Percentiles rank a stretch among this genome's conserved stretches.
phyloP scores from a whole-genome alignment of 2,113 vertebrate species.

The Lampris megalopsis region DNA sequence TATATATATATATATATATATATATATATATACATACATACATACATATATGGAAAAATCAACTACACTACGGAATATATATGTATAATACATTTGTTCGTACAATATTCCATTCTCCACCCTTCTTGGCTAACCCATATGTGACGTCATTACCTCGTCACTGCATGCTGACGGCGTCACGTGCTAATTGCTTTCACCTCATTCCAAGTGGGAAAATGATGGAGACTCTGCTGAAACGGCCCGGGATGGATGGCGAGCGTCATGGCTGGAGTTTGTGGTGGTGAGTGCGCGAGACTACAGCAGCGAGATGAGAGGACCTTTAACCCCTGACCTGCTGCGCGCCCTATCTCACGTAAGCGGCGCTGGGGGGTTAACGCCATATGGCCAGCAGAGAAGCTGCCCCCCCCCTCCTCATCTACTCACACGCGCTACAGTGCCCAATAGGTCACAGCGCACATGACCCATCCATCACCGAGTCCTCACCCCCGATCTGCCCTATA shows the following conservation, averaged over 20 bases:
- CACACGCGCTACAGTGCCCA: not conserved
- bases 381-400: conserved; percentile 19
- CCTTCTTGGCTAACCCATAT: conserved; percentile 20
- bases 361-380: conserved; percentile 16
- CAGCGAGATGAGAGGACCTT: conserved; percentile 26
- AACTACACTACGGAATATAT: no score
- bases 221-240: conserved; percentile 35
- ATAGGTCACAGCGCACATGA: no score
- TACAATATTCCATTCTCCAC: conserved; percentile 7
- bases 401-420: conserved; percentile 35
- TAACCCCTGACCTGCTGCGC: conserved; percentile 50
- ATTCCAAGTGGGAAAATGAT: conserved; percentile 9
- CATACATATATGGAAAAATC: no score
- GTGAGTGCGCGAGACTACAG: no score
- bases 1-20: no score
- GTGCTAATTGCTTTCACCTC: conserved; percentile 31
- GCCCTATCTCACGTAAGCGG: conserved; percentile 40
- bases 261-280: no score
- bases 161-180: conserved; percentile 50
- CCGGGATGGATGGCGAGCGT: no score
- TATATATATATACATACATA: no score
- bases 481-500: no score
- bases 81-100: conserved; percentile 6
- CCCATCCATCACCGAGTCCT: no score
- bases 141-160: conserved; percentile 47